Evolutionary conservation across 2,113 vertebrate species (phyloP), one percentile per base, ranked within the genome.

Genomic region (Neotragus moschatus): DNA sequence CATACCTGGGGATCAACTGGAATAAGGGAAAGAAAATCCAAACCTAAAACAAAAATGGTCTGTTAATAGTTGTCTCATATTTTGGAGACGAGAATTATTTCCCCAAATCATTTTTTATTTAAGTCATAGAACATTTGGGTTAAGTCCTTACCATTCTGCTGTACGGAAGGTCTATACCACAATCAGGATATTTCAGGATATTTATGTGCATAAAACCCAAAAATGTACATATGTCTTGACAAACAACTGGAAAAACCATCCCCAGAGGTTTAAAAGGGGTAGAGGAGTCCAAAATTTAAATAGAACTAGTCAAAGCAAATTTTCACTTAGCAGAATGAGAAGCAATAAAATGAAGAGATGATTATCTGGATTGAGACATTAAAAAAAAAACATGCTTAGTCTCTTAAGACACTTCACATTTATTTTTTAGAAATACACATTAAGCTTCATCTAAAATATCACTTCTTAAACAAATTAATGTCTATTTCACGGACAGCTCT

Each of bases 1-100:
- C 99, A 90, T 99, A 99, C 99, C 99, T 99, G 99, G 80, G 99
- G 98, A 98, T 99, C 99, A 97, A 99, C 99, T 99, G 99, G 99
- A 98, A 99, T 99, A 98, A 99, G 98, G 5, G 99, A 99, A 99
- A 99, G 99, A 97, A 99, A 99, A 98, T 99, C 99, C 99, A 99
- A 98, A 99, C 99, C 99, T 99, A 97, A 66, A 97, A 99, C 84
- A 96, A 96, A 98, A 96, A 98, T 98, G 92, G 55, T 97, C 92
- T 96, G 98, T 56, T 58, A 93, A 95, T 81, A 86, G 10, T 53
- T 86, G 77, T 97, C 82, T 95, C 96, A 61, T 93, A 96, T 61
- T 94, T 90, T 25, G 92, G 96, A 97, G 91, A 94, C 63, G 70
- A 92, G 88, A 97, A 82, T 97, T 89, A 98, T 97, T 96, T 90